A percentile compares a stretch with the other conserved stretches of the same genome.
These are phyloP conservation scores for Spheniscus humboldti DNA, from an alignment of 2,797 vertebrate genomes.

Conservation along the genomic window DNA sequence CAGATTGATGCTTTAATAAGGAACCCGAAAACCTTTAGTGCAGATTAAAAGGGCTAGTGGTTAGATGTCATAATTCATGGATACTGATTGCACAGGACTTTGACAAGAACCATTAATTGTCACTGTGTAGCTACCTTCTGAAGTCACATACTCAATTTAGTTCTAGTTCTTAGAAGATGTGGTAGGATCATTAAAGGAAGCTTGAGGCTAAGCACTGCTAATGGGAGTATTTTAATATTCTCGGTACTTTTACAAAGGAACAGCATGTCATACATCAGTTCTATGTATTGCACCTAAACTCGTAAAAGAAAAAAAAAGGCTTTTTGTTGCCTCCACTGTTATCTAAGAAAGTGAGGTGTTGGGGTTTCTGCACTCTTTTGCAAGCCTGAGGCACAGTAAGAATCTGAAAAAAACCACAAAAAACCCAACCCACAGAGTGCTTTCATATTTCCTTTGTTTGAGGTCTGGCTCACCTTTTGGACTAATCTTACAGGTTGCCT, in stretches of 20 bases:
- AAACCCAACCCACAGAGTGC: not conserved
- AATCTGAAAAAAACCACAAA: not conserved
- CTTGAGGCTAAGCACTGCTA: constrained; percentile 72
- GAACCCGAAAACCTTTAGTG: constrained; percentile 32
- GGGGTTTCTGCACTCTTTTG: not conserved
- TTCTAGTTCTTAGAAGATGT: constrained; percentile 64
- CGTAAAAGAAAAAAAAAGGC: not conserved
- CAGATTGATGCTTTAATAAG: constrained; percentile 65
- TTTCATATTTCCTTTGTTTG: not conserved
- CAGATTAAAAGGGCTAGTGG: constrained; percentile 53
- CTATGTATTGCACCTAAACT: constrained; percentile 16
- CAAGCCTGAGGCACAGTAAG: not conserved
- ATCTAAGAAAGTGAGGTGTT: not conserved
- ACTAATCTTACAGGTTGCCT: not conserved
- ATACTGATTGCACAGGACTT: constrained; percentile 47
- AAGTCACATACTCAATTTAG: constrained; percentile 70
- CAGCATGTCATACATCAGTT: constrained; percentile 54
- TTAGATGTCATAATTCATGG: constrained; percentile 63
- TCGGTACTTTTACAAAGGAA: constrained; percentile 63
- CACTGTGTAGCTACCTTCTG: constrained; percentile 62
- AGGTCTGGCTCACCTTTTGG: not conserved
- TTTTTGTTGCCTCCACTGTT: not conserved
- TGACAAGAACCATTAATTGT: constrained; percentile 75
- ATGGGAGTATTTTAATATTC: constrained; percentile 73
- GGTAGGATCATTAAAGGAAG: constrained; percentile 73